Evolutionary conservation across 2,797 vertebrate species (phyloP), one percentile per base, ranked within the genome.

Genomic region (Malacoctenus gilli): DNA sequence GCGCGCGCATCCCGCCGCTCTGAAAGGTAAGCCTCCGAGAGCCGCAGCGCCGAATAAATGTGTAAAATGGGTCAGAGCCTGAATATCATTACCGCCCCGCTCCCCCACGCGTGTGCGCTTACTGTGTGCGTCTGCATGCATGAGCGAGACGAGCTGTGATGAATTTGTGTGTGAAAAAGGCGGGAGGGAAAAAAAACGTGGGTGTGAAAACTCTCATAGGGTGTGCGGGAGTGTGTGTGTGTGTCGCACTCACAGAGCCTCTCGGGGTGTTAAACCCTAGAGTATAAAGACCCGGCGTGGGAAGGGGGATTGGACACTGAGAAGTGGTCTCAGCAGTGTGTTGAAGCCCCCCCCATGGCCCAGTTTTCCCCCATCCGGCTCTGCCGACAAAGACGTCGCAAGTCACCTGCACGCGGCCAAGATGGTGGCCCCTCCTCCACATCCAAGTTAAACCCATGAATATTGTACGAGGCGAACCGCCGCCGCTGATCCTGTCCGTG

Each of bases 21-120:
- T 79, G 84, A 81, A 80, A 79, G 77, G 60, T 77, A 75, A 71
- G 48, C 79, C 77, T 83, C 58, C 10, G 80, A 85, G 81, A 85
- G 75, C 77, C 3, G 20, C 48, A 72, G 83, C 70, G 58, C 11
- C 62, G 85, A 85, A 87, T 87, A 72, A 85, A 85, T 83, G 83
- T 75, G 78, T 85, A 86, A 91, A 90, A 86, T 86, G 76, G 87
- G 89, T 91, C 84, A 90, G 69, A 87, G 78, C 65, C 81, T 80
- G 86, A 90, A 90, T 89, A 87, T 77, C 72, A 86, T 88, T 88
- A 86, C 75, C 65, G 54, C 46, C 77, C 52, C 0, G 25, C 47
- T 77, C 18, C 51, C 42, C 36, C n/a, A n/a, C 36, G 40, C 68
- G 68, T 42, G 47, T 20, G 10, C 54, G 13, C 64, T 54, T 38